Base-by-base conservation (phyloP, 2,888 invertebrate genomes). In the Campaea margaritaria region DNA sequence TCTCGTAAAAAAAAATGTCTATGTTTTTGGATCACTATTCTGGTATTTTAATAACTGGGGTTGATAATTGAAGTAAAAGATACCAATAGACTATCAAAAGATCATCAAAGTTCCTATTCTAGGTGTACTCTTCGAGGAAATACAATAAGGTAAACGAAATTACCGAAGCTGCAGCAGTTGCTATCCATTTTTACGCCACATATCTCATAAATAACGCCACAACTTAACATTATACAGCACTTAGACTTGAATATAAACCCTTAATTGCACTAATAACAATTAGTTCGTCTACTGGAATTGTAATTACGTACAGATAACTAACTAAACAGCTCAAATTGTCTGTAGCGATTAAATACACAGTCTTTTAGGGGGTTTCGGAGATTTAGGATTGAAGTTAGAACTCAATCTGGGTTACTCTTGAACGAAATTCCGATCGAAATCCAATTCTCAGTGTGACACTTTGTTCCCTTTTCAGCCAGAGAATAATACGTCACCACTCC, bases 261-360 rank as follows among this genome's bases (percentile, higher is more conserved):
- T 46, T 39, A 41, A 58, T 58, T 34, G 42, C 36, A 11, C 27
- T 42, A 52, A 47, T 58, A 43, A 47, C 51, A 47, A 43, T 52
- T 47, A 39, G 39, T 39, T 14, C 8, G 14, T 5, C 13, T 14
- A 8, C 39, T 39, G 14, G 8, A 16, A 16, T 42, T 16, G 16
- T 42, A 16, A 42, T 16, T 42, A 45, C 12, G 38, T 15, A 46
- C 43, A 44, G 5, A 52, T 28, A 43, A 13, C 11, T 14, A 11
- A 41, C 41, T 14, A 5, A 7, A 39, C 14, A 8, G 39, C 14
- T 39, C 12, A 13, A n/a, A 36, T 9, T 31, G 8, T 12, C 36
- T 36, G n/a, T 36, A n/a, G 31, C 31, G 31, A 31, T 31, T 21
- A 21, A 34, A 36, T 36, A 36, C n/a, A 11, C 36, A 36, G 12